phyloP scores from a whole-genome alignment of 2,113 vertebrate species.

The Balaeniceps rex region DNA sequence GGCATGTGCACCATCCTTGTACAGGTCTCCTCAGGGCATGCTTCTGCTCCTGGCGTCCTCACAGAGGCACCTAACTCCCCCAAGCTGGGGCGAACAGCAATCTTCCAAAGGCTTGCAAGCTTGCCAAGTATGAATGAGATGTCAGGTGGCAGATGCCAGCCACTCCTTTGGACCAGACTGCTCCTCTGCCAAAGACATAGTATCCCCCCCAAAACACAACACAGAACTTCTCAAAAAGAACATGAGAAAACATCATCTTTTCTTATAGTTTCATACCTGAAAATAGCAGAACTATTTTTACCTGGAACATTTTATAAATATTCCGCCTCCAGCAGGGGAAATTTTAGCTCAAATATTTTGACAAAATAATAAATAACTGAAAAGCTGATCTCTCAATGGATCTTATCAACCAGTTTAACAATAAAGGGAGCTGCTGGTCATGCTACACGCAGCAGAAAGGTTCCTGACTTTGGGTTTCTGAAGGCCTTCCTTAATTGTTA shows the following conservation, averaged over 20 bases:
- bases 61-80: not conserved
- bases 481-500: not conserved
- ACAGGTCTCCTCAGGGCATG: not conserved
- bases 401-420: not conserved
- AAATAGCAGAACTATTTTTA: slow-evolving; percentile 31
- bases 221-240: not conserved
- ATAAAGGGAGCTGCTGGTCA: not conserved
- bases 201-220: not conserved
- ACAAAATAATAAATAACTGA: slow-evolving; percentile 12
- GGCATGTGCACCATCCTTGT: not conserved
- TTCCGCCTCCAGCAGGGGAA: slow-evolving; percentile 1
- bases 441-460: not conserved
- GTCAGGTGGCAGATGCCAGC: not conserved
- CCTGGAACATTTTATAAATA: slow-evolving; percentile 35
- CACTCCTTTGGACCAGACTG: not conserved
- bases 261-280: not conserved
- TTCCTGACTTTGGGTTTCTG: not conserved
- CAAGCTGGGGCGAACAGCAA: not conserved
- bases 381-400: not conserved
- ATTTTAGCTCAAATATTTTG: slow-evolving; percentile 48
- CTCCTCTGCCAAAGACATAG: not conserved
- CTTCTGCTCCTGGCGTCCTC: not conserved
- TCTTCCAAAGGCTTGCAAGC: not conserved
- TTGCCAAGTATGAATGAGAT: not conserved
- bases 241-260: not conserved